Evolutionary conservation across 2,113 vertebrate genomes (phyloP), one percentile per base, ranked within the genome.

Genomic region (Sarotherodon lohbergeri): DNA sequence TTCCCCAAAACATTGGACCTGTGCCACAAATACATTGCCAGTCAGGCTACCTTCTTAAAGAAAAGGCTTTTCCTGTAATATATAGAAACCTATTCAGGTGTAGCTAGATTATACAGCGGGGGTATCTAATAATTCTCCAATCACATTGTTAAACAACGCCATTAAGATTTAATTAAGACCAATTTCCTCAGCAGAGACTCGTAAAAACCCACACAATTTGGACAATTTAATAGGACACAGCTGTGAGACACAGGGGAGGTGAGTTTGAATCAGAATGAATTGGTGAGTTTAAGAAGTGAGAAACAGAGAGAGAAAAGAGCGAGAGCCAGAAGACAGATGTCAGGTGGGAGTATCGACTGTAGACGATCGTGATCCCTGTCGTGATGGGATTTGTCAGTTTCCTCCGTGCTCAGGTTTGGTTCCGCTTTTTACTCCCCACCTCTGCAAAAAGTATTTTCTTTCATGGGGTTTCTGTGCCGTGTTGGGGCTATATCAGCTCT

Each of bases 301-400:
- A 83, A 82, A 78, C 12, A 24, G 43, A 61, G 41, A 57, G 24
- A 85, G 68, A 83, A 57, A 83, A 29, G 27, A 39, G 59, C 22
- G 29, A 46, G 48, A 19, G 43, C 19, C 55, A 71, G 29, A 50
- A 89, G 87, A 68, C 91, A 82, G 79, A 80, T 84, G 79, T 92
- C 91, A 82, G 71, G 88, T 81, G 84, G 85, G 88, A 89, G 85
- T 87, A 90, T 92, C 68, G 80, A 86, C 88, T 63, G 61, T 5
- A 89, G 88, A 88, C 36, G 9, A 55, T 81, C 66, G 41, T 63
- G 88, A 93, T 93, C 90, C 89, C 80, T 66, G 90, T 79, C 91
- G 6, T 91, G 94, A 92, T 90, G 89, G 91, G 93, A 95, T 95
- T 93, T 91, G 92, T 94, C 91, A 90, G 87, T 87, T 90, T 89